phyloP scores from a whole-genome alignment of 2,797 vertebrate genomes.

The Passerculus sandwichensis region DNA sequence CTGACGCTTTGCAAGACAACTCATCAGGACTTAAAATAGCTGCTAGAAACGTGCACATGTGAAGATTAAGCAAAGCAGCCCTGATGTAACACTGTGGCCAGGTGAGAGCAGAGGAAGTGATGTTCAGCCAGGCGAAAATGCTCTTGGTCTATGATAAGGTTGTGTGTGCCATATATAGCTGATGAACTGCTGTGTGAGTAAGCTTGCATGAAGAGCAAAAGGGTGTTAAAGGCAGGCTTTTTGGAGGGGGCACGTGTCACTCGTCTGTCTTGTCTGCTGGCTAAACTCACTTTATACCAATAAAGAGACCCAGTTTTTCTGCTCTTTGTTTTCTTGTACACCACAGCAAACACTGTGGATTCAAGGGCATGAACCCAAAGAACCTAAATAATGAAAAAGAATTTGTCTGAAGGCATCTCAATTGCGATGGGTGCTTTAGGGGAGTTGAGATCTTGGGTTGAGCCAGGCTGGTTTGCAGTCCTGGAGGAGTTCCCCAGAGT shows the following conservation, averaged over 20 bases:
- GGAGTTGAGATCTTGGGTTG: neutral
- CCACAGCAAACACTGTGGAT: accelerated
- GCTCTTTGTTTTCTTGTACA: neutral
- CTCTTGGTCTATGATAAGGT: neutral
- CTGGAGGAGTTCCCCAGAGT: neutral
- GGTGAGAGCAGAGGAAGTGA: conserved; percentile 36
- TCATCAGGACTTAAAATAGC: neutral
- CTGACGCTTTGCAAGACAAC: neutral
- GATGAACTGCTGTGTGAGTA: neutral
- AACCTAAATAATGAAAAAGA: neutral
- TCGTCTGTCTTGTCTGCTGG: neutral
- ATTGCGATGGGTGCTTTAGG: accelerated
- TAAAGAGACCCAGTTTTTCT: neutral
- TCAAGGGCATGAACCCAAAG: neutral
- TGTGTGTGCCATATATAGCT: neutral
- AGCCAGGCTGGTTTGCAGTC: neutral
- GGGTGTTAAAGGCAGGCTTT: neutral
- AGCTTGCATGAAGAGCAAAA: conserved; percentile 5
- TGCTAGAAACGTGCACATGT: neutral
- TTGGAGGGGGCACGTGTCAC: neutral
- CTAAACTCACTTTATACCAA: neutral
- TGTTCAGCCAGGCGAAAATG: conserved; percentile 5
- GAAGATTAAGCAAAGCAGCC: conserved; percentile 3
- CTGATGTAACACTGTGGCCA: neutral
- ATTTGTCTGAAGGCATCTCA: neutral